These are phyloP conservation scores for Drosophila austrosaltans DNA, from an alignment of 2,888 invertebrate species.

Conservation along the genomic window DNA sequence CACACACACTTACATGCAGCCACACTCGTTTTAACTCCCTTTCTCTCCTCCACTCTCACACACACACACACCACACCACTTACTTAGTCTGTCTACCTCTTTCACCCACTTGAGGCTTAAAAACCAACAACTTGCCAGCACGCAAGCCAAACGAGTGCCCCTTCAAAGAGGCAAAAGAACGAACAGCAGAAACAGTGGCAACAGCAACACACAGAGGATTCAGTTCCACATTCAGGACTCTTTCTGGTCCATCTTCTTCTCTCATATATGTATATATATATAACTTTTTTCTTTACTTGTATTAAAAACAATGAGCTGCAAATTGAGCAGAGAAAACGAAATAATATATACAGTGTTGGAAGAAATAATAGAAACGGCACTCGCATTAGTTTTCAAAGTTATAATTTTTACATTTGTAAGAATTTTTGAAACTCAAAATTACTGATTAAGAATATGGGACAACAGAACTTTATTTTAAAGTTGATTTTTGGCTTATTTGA, in stretches of 20 bases:
- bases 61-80: conserved; percentile 10
- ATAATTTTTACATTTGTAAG: too few species aligned
- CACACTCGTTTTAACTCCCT: not conserved
- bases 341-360: too few species aligned
- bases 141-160: conserved; percentile 13
- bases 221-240: not conserved
- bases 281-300: conserved; percentile 7
- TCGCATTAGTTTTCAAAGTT: too few species aligned
- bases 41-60: not conserved
- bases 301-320: conserved; percentile 57
- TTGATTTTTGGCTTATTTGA: too few species aligned
- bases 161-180: conserved; percentile 6
- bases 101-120: conserved; percentile 13
- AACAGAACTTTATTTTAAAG: too few species aligned
- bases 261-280: too few species aligned
- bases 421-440: too few species aligned
- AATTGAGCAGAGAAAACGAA: conserved; percentile 41
- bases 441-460: too few species aligned
- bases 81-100: conserved; percentile 10
- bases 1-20: not conserved
- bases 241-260: conserved; percentile 14
- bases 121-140: conserved; percentile 11
- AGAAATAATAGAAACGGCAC: too few species aligned
- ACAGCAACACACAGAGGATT: not conserved
- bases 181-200: not conserved